A percentile compares a stretch with the other conserved stretches of the same genome.
Conservation (phyloP, 2,888 invertebrate genomes). For the Tuberolachnus salignus region DNA sequence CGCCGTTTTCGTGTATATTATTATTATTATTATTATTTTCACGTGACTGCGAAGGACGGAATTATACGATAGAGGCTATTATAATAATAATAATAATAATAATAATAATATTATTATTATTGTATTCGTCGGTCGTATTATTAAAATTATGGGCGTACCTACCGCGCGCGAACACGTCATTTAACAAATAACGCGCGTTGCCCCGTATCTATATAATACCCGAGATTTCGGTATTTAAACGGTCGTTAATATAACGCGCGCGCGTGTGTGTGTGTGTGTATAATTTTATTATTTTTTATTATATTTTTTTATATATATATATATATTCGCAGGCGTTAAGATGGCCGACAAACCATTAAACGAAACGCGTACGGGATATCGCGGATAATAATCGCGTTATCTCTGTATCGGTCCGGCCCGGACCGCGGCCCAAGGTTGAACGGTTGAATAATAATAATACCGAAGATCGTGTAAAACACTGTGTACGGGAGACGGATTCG, state of each 20-base stretch:
- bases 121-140: neutral
- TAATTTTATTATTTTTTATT: no score
- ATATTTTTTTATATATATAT: no score
- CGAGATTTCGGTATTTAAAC: constrained; percentile 16
- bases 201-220: neutral
- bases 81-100: no score
- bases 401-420: constrained; percentile 14
- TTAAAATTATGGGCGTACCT: constrained; percentile 37
- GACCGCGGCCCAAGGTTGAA: constrained; percentile 4
- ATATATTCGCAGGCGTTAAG: constrained; percentile 8
- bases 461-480: neutral
- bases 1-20: no score
- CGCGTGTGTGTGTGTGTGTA: no score
- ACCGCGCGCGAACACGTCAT: neutral
- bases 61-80: no score
- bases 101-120: no score
- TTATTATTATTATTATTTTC: neutral
- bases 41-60: neutral
- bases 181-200: neutral
- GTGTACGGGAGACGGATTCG: constrained; percentile 1
- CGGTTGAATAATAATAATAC: neutral
- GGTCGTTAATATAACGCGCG: neutral
- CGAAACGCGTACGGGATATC: neutral
- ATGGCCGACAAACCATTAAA: constrained; percentile 23
- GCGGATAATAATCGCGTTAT: constrained; percentile 5